These are phyloP conservation scores for Pomatostomus ruficeps DNA, from an alignment of 2,113 vertebrate species.

Conservation along the genomic window DNA sequence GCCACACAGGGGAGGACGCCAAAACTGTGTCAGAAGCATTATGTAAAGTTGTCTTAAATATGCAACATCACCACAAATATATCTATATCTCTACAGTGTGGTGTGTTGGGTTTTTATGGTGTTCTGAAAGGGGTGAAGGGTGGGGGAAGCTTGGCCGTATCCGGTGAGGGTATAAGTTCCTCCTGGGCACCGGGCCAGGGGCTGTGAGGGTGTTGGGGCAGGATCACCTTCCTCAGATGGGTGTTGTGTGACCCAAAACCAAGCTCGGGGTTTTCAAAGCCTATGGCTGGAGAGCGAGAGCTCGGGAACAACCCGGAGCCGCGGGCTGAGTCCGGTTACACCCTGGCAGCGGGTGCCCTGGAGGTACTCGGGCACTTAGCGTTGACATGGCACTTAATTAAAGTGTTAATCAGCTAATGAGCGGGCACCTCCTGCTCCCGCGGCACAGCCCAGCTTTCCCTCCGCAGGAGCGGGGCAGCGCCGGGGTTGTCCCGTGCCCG, in stretches of 20 bases:
- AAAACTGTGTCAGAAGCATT: slow-evolving; percentile 10
- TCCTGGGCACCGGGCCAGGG: rapidly evolving
- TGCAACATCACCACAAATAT: slow-evolving; percentile 56
- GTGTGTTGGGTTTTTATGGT: background rate
- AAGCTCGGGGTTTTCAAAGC: background rate
- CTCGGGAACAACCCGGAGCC: too few relatives aligned
- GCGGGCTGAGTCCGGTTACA: background rate
- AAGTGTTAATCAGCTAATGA: background rate
- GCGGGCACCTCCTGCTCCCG: too few relatives aligned
- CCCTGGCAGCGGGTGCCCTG: background rate
- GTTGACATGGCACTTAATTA: background rate
- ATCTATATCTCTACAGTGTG: background rate
- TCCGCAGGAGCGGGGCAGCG: background rate
- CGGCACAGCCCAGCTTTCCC: background rate
- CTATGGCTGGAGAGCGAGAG: background rate
- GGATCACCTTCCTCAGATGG: background rate
- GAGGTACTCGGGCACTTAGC: background rate
- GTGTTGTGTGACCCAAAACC: background rate
- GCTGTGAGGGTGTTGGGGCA: background rate
- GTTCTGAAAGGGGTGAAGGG: background rate
- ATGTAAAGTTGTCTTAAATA: slow-evolving; percentile 66
- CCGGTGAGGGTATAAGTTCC: rapidly evolving
- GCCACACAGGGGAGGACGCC: background rate
- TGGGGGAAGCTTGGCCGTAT: rapidly evolving
- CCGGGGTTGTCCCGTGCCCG: background rate